Conservation (phyloP, 1,140 invertebrate genomes). For the Uloborus diversus region DNA sequence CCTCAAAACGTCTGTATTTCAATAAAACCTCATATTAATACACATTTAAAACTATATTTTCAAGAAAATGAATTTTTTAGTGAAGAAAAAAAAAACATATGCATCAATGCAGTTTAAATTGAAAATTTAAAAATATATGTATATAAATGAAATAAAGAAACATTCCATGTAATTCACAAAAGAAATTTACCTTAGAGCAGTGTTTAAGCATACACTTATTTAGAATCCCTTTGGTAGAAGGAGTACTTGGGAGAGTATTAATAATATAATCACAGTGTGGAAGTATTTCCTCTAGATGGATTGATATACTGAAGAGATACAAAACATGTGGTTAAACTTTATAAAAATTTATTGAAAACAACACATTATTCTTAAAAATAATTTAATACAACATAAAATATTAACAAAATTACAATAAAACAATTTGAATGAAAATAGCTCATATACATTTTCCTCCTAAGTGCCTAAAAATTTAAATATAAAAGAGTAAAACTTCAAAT, state of each 20-base stretch:
- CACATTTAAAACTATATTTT: no score
- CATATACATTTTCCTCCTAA: background rate
- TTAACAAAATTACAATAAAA: background rate
- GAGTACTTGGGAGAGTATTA: conserved; percentile 70
- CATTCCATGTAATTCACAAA: no score
- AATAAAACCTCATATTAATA: no score
- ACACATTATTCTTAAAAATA: background rate
- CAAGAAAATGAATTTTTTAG: no score
- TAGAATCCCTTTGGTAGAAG: conserved; percentile 68
- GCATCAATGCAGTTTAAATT: no score
- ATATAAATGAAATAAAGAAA: no score
- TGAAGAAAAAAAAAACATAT: no score
- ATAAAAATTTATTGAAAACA: background rate
- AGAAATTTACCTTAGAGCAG: conserved; percentile 62
- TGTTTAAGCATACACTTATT: conserved; percentile 67
- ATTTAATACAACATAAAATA: background rate
- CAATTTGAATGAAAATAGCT: background rate
- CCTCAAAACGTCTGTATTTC: no score
- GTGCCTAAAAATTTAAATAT: background rate
- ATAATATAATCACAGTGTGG: conserved; percentile 70
- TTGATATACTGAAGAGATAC: conserved; percentile 60
- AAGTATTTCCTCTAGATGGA: conserved; percentile 66
- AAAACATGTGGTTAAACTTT: background rate
- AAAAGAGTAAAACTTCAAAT: no score
- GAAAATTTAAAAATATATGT: no score